Base-by-base conservation (phyloP, 2,797 vertebrate species). In the Spatula clypeata region DNA sequence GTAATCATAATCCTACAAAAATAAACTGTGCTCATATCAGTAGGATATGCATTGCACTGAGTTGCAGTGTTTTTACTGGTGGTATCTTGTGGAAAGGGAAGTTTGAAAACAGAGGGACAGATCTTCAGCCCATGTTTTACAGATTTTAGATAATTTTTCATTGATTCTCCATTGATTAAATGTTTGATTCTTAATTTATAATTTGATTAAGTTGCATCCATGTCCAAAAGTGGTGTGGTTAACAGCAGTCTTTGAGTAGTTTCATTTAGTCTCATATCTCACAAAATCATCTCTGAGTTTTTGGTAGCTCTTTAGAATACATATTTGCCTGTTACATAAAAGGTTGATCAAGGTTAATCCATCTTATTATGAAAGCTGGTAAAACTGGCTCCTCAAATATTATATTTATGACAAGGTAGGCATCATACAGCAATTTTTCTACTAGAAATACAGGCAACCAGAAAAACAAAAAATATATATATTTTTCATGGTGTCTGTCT, bases 401-500 rank as follows among this genome's bases (percentile, higher is more conserved):
- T 57, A 15, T 6, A 29, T 34, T 79, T 81, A 9, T 53, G 61
- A 44, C 2, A 14, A 31, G 15, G 5, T 29, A 60, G 64, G 17
- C 18, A 66, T 18, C 19, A 67, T 27, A 57, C n/a, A 74, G 19
- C 14, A 0, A 31, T 77, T 77, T 47, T 80, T 5, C 29, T 64
- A 29, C 36, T 71, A 69, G 58, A 75, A 82, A 40, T 73, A 47
- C 8, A 24, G 27, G 3, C 24, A 77, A 44, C 23, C 1, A 49
- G 16, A 11, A 17, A 9, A n/a, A 23, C 61, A 12, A 36, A 11
- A 40, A 6, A 44, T 9, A 44, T 9, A 58, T 1, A 12, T 6
- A 0, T 1, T 4, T 58, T 69, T 2, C 13, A 49, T 62, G 58
- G 69, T 36, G 17, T 3, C 19, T 27, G 10, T 5, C 10, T 72